These are phyloP conservation scores for Psettodes erumei DNA, from an alignment of 2,113 vertebrate genomes.

Conservation along the genomic window DNA sequence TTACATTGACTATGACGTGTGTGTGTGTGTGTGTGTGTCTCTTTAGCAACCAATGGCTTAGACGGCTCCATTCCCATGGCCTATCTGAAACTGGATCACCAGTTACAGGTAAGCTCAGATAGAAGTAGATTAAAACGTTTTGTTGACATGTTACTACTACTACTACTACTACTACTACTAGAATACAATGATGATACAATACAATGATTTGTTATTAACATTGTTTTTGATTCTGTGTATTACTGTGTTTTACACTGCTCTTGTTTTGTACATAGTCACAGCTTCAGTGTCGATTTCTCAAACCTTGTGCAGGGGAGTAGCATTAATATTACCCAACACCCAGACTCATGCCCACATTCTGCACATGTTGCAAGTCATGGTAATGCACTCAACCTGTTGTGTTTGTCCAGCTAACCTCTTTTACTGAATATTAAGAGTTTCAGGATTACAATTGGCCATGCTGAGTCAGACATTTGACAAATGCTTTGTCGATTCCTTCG, in stretches of 20 bases:
- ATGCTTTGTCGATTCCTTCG: no score
- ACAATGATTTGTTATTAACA: neutral
- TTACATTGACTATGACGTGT: neutral
- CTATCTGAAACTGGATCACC: constrained; percentile 94
- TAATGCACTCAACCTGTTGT: no score
- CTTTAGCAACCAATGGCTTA: constrained; percentile 93
- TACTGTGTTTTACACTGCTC: no score
- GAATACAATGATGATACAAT: no score
- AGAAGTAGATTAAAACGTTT: neutral
- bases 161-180: neutral
- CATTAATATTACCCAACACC: no score
- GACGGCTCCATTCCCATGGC: constrained; percentile 95
- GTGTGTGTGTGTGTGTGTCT: constrained; percentile 13
- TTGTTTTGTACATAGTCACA: no score
- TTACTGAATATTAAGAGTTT: no score
- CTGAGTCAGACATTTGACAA: no score
- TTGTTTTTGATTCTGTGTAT: neutral
- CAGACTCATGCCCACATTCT: no score
- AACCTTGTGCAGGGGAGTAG: no score
- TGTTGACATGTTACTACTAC: neutral
- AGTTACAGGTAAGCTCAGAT: constrained; percentile 92
- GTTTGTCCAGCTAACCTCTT: neutral
- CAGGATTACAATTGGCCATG: neutral
- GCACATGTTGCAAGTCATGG: no score
- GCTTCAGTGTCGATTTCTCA: no score